Conservation (phyloP, 1,140 invertebrate genomes). For the Sycophaga agraensis region DNA sequence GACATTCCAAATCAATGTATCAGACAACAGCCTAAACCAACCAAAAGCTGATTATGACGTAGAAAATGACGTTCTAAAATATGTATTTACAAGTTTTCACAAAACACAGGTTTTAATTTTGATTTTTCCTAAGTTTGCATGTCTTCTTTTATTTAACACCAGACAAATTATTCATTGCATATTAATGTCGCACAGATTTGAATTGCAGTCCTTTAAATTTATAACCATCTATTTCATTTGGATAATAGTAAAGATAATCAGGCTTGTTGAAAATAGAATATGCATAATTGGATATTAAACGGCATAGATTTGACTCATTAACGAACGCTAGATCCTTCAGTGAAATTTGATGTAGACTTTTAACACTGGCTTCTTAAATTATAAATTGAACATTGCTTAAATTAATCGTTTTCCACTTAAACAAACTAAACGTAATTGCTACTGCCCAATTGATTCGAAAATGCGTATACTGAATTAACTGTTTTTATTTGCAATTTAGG, state of each 20-base stretch:
- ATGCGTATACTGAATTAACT: not conserved
- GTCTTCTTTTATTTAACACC: slow-evolving; percentile 27
- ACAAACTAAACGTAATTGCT: not conserved
- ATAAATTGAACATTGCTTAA: too few species aligned
- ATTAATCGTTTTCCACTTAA: too few species aligned
- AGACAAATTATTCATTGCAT: not conserved
- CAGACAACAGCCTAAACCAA: slow-evolving; percentile 48
- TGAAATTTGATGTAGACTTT: too few species aligned
- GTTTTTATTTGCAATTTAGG: slow-evolving; percentile 37
- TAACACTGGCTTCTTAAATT: too few species aligned
- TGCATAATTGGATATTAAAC: too few species aligned
- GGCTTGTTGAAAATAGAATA: too few species aligned
- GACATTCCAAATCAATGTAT: slow-evolving; percentile 46
- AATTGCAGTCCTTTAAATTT: too few species aligned
- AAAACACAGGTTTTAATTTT: slow-evolving; percentile 49
- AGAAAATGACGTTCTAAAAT: slow-evolving; percentile 15
- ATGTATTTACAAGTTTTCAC: slow-evolving; percentile 35
- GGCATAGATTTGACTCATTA: too few species aligned
- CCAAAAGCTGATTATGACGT: slow-evolving; percentile 40
- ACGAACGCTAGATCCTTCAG: too few species aligned
- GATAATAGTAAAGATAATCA: too few species aligned
- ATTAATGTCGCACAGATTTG: too few species aligned
- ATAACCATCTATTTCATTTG: too few species aligned
- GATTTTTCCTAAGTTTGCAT: slow-evolving; percentile 41
- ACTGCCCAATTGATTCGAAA: slow-evolving; percentile 11